These are phyloP conservation scores for Acanthurus leucopareius DNA, from an alignment of 2,797 vertebrate genomes.

Conservation along the genomic window DNA sequence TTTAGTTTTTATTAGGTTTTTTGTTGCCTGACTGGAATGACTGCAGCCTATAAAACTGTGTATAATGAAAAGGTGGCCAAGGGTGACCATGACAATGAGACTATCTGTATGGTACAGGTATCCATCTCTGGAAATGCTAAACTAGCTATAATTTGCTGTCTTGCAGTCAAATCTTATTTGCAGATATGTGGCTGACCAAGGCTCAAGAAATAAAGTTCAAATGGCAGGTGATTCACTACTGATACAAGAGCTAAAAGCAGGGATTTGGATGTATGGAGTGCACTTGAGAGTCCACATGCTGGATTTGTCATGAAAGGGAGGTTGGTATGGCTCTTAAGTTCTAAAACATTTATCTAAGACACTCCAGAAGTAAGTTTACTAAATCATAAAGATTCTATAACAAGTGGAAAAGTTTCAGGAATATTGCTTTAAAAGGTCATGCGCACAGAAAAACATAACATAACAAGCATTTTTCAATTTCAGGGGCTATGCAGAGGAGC, in stretches of 20 bases:
- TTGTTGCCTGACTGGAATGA: slow-evolving; percentile 13
- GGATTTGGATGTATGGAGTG: not conserved
- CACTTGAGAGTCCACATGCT: slow-evolving; percentile 22
- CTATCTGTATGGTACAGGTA: slow-evolving; percentile 2
- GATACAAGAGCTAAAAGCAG: slow-evolving; percentile 2
- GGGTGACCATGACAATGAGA: slow-evolving; percentile 1
- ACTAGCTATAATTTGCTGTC: not conserved
- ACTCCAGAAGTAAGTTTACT: slow-evolving; percentile 15
- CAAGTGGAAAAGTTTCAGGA: slow-evolving; percentile 16
- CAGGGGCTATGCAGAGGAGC: not conserved
- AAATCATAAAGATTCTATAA: slow-evolving; percentile 30
- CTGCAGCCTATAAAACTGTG: not conserved
- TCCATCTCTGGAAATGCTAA: slow-evolving; percentile 3
- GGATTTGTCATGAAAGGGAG: slow-evolving; percentile 51
- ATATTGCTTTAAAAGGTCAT: slow-evolving; percentile 4
- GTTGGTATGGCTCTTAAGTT: slow-evolving; percentile 9
- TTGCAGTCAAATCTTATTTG: slow-evolving; percentile 7
- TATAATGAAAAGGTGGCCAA: not conserved
- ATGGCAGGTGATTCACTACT: not conserved
- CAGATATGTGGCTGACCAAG: not conserved
- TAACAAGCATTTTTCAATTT: slow-evolving; percentile 30
- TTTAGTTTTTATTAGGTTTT: slow-evolving; percentile 17
- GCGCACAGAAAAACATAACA: slow-evolving; percentile 24
- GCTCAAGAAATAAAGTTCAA: not conserved
- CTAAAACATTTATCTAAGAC: slow-evolving; percentile 27